Percentiles rank a stretch among this genome's conserved stretches.
Conservation (phyloP, 1,140 invertebrate species). For the Phymastichus coffea region DNA sequence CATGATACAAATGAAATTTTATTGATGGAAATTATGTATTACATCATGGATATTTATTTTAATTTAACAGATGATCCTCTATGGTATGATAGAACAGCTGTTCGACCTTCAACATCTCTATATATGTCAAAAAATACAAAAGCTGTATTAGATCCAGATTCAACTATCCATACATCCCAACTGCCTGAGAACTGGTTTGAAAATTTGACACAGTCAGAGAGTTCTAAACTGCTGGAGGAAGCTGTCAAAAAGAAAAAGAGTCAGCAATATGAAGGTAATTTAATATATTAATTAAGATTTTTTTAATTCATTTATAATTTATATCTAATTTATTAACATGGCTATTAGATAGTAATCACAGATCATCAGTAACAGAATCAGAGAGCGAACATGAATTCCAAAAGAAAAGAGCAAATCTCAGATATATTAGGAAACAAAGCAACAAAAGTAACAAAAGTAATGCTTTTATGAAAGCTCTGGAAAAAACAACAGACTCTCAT, state of each 20-base stretch:
- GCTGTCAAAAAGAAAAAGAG: not conserved
- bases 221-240: not conserved
- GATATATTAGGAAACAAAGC: not conserved
- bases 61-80: constrained; percentile 13
- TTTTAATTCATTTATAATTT: not conserved
- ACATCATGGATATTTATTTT: too few species aligned
- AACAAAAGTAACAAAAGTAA: not conserved
- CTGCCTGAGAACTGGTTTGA: not conserved
- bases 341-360: not conserved
- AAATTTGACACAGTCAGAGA: not conserved
- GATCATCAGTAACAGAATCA: not conserved
- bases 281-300: not conserved
- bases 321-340: not conserved
- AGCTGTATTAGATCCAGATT: constrained; percentile 2
- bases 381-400: not conserved
- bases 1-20: not conserved
- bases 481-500: not conserved
- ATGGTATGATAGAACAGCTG: constrained; percentile 14
- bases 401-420: not conserved
- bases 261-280: too few species aligned
- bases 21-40: too few species aligned
- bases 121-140: not conserved
- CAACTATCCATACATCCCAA: not conserved
- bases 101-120: constrained; percentile 19
- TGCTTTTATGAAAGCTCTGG: not conserved